Evolutionary conservation across 2,113 vertebrate species (phyloP), one percentile per base, ranked within the genome.

Genomic region (Syngnathus floridae): DNA sequence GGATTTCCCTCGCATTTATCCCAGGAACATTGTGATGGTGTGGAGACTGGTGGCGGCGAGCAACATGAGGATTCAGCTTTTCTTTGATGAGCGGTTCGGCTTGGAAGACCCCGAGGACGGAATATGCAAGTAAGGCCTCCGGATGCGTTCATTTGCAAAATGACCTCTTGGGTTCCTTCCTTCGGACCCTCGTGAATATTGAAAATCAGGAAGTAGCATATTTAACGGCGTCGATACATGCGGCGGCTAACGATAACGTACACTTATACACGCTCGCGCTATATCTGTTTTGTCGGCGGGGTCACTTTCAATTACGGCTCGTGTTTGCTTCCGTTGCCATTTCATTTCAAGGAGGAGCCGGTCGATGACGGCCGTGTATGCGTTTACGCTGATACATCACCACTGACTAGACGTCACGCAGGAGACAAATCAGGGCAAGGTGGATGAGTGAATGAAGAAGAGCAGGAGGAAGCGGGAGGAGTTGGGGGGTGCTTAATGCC

Each of bases 91-190:
- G 69, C 88, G 89, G 51, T 99, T 99, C 85, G 96, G 97, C 73
- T 92, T 99, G 72, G 97, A 99, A 86, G 97, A 99, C 79, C 92
- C 96, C 17, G 97, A 99, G 88, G 94, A 95, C 65, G 94, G 93
- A 54, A 92, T 94, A 81, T 99, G 97, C 97, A 99, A 98, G 97
- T 99, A 94, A 94, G 95, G 90, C 5, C 26, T 3, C 19, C 4
- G 6, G 48, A 35, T 17, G 26, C 80, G 74, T 72, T 80, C 82
- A 82, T 89, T 90, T 88, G 83, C 78, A 69, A 88, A 83, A 90
- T 86, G 86, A 78, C 79, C 69, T 88, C 65, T 1, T 43, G 66
- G 70, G 64, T 55, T 55, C 38, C n/a, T 13, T 5, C 62, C 57
- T 4, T 46, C 49, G 66, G 68, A 66, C 58, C 55, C 71, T 73